Evolutionary conservation across 1,140 invertebrate species (phyloP).

Genomic region (Lepidurus packardi): DNA sequence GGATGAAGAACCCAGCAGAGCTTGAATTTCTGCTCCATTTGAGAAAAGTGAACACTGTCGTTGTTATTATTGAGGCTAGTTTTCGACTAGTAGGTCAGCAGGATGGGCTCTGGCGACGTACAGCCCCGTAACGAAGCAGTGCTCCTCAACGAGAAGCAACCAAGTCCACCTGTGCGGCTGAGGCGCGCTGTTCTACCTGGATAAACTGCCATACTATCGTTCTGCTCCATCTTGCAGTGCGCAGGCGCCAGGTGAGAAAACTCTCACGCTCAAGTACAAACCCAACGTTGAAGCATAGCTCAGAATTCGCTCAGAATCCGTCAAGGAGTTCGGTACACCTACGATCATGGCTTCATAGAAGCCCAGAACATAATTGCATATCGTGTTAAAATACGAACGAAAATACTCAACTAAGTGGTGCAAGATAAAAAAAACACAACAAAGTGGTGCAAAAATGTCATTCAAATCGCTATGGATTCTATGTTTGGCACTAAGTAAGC

Average conservation of each 20-base stretch:
- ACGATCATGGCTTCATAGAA: not conserved
- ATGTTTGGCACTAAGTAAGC: not conserved
- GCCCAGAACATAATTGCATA: no score
- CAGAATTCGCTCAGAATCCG: constrained; percentile 10
- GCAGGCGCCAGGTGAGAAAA: not conserved
- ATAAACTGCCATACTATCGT: not conserved
- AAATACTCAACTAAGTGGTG: no score
- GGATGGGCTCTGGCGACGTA: not conserved
- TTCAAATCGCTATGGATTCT: not conserved
- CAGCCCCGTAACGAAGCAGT: constrained; percentile 1
- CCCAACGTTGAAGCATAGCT: not conserved
- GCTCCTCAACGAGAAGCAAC: not conserved
- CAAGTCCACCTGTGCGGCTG: not conserved
- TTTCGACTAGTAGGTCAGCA: constrained; percentile 8
- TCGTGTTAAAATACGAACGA: no score
- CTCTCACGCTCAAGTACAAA: constrained; percentile 17
- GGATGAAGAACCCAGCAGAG: not conserved
- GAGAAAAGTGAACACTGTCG: not conserved
- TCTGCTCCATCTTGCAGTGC: not conserved
- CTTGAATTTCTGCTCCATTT: constrained; percentile 12
- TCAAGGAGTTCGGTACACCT: not conserved
- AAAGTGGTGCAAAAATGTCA: not conserved
- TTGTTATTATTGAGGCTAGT: not conserved
- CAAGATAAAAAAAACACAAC: not conserved
- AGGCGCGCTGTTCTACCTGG: not conserved